Evolutionary conservation across 2,797 vertebrate genomes (phyloP).

Genomic region (Cynopterus sphinx): DNA sequence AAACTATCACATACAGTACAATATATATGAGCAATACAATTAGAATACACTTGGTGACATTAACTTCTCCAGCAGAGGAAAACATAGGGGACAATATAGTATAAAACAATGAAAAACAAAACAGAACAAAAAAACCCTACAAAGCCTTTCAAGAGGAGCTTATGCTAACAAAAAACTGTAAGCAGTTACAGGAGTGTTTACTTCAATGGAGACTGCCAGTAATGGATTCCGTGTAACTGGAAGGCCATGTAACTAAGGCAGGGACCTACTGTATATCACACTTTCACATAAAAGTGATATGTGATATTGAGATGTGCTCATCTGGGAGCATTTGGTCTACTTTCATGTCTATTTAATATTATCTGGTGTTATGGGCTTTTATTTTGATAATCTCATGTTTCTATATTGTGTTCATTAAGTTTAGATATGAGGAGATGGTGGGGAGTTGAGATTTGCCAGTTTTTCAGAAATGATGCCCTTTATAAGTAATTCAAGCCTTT

Average conservation of each 20-base stretch:
- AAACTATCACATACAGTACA: not conserved
- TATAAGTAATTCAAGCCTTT: not conserved
- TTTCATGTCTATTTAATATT: not conserved
- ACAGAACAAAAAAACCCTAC: not conserved
- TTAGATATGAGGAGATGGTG: not conserved
- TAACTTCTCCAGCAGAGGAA: not conserved
- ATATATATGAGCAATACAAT: not conserved
- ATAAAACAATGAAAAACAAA: not conserved
- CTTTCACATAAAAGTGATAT: not conserved
- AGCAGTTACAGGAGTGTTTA: not conserved
- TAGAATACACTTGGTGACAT: not conserved
- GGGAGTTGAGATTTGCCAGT: not conserved
- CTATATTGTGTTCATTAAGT: not conserved
- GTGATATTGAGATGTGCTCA: not conserved
- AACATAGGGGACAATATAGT: not conserved
- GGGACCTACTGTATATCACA: not conserved
- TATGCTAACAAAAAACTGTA: not conserved
- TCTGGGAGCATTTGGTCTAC: not conserved
- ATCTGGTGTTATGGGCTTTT: not conserved
- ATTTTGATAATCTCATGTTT: not conserved
- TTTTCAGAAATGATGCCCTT: not conserved
- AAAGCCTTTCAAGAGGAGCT: not conserved
- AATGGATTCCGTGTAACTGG: not conserved
- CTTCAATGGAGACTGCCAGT: not conserved
- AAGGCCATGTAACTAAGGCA: not conserved